phyloP scores from a whole-genome alignment of 2,797 vertebrate species.

The Mionectes olivaceus region DNA sequence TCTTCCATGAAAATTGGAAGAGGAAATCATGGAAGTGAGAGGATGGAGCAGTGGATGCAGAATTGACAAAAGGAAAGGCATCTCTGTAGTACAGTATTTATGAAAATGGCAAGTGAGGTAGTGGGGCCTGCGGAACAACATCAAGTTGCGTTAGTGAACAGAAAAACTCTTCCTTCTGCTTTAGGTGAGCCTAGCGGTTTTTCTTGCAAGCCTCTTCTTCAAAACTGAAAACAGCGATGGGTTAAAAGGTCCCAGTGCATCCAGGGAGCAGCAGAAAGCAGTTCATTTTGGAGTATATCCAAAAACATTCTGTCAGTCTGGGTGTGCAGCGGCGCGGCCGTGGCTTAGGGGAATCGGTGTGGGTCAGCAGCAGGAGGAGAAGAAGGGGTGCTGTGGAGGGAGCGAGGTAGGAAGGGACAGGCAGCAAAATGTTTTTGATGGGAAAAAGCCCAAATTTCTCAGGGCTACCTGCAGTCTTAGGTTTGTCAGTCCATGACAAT shows the following conservation, averaged over 20 bases:
- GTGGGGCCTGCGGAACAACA: neutral
- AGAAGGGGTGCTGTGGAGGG: neutral
- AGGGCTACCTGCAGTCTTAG: neutral
- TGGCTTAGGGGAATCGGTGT: neutral
- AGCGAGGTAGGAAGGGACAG: neutral
- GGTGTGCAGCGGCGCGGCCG: accelerated
- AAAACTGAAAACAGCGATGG: neutral
- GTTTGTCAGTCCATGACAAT: neutral
- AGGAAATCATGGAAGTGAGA: neutral
- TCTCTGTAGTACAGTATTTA: accelerated
- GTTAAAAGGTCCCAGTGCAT: neutral
- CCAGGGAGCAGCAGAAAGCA: neutral
- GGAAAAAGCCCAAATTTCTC: neutral
- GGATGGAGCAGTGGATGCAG: neutral
- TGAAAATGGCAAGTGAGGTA: neutral
- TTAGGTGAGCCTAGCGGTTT: neutral
- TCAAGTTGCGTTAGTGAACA: neutral
- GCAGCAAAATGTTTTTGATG: neutral
- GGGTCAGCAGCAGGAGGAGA: neutral
- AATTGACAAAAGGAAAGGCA: neutral
- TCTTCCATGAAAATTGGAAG: neutral
- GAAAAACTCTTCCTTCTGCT: neutral
- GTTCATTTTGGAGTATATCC: neutral
- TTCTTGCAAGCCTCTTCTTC: neutral
- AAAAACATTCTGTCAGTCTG: neutral